phyloP scores from a whole-genome alignment of 2,113 vertebrate genomes.

The Eretmodus cyanostictus region DNA sequence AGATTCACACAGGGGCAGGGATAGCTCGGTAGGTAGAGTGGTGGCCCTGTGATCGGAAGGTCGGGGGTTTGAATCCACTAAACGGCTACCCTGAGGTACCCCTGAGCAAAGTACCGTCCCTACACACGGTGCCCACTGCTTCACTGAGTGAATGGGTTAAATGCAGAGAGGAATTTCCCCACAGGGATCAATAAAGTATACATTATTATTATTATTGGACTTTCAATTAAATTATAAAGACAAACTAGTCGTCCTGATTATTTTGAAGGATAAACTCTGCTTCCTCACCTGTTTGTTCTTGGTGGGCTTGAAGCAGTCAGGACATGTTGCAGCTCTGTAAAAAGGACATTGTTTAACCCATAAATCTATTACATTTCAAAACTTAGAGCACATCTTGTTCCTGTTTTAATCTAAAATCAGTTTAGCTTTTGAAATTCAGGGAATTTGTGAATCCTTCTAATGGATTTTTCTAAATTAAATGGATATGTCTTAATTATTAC shows the following conservation, averaged over 20 bases:
- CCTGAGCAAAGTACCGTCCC: not conserved
- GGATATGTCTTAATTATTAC: rapidly evolving
- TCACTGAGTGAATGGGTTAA: not conserved
- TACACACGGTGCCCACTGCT: rapidly evolving
- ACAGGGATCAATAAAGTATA: not conserved
- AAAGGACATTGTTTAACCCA: not conserved
- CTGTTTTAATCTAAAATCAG: not conserved
- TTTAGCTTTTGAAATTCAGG: not conserved
- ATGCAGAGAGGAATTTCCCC: not conserved
- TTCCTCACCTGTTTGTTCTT: slow-evolving; percentile 90
- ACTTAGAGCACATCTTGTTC: not conserved
- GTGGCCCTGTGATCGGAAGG: rapidly evolving
- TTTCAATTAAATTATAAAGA: not conserved
- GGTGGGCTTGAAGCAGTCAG: slow-evolving; percentile 87
- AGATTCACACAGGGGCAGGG: not conserved
- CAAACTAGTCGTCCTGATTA: not conserved
- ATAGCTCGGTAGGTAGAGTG: not conserved
- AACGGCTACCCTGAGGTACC: rapidly evolving
- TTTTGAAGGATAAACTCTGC: not conserved
- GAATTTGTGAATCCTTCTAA: not conserved
- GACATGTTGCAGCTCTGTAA: slow-evolving; percentile 77
- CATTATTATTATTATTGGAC: not conserved
- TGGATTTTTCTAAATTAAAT: not conserved
- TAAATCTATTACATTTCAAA: not conserved
- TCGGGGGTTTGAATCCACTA: rapidly evolving